Base-by-base conservation (phyloP, 92 coral and sea anemone genomes). In the Porites divaricata region DNA sequence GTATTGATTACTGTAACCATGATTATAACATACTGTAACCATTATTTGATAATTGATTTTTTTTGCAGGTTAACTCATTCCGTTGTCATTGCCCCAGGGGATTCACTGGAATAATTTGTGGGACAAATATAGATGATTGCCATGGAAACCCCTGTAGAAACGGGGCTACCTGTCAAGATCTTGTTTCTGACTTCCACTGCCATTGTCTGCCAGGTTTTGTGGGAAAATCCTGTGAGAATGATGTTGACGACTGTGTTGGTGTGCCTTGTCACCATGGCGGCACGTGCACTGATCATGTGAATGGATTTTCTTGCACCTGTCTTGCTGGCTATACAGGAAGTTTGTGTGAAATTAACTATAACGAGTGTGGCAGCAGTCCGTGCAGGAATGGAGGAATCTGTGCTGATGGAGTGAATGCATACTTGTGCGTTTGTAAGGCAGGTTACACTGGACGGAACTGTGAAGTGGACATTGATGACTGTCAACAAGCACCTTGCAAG, bases 371-470 rank as follows among this genome's bases (percentile, higher is more conserved):
- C 50, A 89, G 94, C 67, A 87, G 63, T 82, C 95, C 98, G 17
- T 94, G 98, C 80, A 77, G 19, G 59, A 89, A 94, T 85, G 98
- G 93, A 61, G 97, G 97, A 23, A 75, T 94, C 52, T 94, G 98
- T 81, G 98, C 98, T 50, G 95, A 94, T 86, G 98, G 98, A n/a
- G 67, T 92, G 78, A 94, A 75, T 62, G 92, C 88, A 20, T 94
- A 87, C 83, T 83, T 76, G 77, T 94, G 98, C 65, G 91, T 94
- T 80, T 94, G 98, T 79, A 89, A 83, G 53, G 57, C 92, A 52
- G 98, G 95, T 16, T 94, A 69, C 83, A 75, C 95, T 21, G 95
- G 98, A 24, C 63, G 61, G 25, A 77, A 88, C 74, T 94, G 98
- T 81, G 88, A 94, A 26, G 70, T 81, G 17, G 79, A 91, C 74